Conservation (phyloP, 2,888 invertebrate genomes). For the Eupithecia insigniata region DNA sequence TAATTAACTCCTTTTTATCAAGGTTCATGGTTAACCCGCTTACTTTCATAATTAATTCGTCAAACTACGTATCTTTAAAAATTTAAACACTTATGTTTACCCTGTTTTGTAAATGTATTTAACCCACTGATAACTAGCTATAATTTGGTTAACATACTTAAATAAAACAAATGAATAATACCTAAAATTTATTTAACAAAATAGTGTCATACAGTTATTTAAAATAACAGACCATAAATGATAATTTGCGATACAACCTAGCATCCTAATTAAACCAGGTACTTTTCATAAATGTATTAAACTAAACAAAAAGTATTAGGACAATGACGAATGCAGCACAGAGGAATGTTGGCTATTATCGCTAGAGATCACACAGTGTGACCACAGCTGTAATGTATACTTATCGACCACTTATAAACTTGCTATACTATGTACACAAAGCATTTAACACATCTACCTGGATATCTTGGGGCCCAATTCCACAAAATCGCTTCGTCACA, state of each 20-base stretch:
- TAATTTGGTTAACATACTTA: background rate
- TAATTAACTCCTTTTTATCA: no score
- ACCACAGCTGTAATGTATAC: slow-evolving; percentile 15
- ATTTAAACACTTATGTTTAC: no score
- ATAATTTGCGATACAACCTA: slow-evolving; percentile 83
- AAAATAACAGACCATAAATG: slow-evolving; percentile 83
- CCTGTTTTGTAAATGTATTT: no score
- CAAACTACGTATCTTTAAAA: no score
- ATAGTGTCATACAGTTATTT: slow-evolving; percentile 84
- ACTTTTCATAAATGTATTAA: slow-evolving; percentile 81
- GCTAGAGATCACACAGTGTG: slow-evolving; percentile 51
- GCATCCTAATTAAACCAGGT: slow-evolving; percentile 84
- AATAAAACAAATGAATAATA: slow-evolving; percentile 69
- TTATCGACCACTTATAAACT: slow-evolving; percentile 31
- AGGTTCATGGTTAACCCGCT: no score
- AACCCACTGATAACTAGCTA: background rate
- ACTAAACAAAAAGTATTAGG: slow-evolving; percentile 71
- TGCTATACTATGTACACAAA: slow-evolving; percentile 32
- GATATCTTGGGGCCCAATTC: no score
- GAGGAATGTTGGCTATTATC: slow-evolving; percentile 80
- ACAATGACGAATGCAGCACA: slow-evolving; percentile 80
- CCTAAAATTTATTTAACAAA: slow-evolving; percentile 85
- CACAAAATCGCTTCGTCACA: no score
- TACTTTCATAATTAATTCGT: no score
- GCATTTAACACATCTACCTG: slow-evolving; percentile 27